Percentiles rank a stretch among this genome's conserved stretches.
Evolutionary conservation across 2,797 vertebrate genomes (phyloP).

Genomic region (Channa striata): DNA sequence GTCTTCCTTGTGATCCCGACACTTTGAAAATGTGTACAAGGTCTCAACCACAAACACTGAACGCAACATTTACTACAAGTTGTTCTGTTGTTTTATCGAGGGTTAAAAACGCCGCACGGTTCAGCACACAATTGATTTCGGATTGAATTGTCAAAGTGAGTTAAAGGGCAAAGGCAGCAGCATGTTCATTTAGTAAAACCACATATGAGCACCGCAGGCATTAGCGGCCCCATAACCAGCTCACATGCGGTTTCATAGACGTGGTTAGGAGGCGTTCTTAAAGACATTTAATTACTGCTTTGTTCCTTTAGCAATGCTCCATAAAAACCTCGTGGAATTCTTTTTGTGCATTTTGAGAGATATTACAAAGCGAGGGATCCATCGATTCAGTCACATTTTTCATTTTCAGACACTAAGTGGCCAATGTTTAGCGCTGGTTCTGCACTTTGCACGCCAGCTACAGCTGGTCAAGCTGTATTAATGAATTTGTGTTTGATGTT

Average conservation of each 20-base stretch:
- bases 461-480: background rate
- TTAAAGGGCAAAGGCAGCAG: constrained; percentile 56
- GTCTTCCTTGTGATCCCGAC: constrained; percentile 56
- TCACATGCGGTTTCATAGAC: constrained; percentile 31
- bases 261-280: constrained; percentile 17
- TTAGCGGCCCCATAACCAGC: constrained; percentile 27
- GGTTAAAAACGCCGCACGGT: constrained; percentile 51
- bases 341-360: background rate
- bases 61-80: constrained; percentile 42
- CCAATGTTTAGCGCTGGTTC: background rate
- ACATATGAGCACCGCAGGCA: constrained; percentile 15
- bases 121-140: constrained; percentile 69
- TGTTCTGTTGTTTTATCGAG: constrained; percentile 64
- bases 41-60: constrained; percentile 70
- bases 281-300: constrained; percentile 35
- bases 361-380: constrained; percentile 15
- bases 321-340: constrained; percentile 18
- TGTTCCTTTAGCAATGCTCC: constrained; percentile 24
- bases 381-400: background rate
- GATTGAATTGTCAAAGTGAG: constrained; percentile 67
- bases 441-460: background rate
- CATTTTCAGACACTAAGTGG: background rate
- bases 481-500: constrained; percentile 8
- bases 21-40: constrained; percentile 66
- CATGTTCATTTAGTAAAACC: constrained; percentile 58